Evolutionary conservation across 1,140 invertebrate genomes (phyloP).

Genomic region (Drosophila sp.): DNA sequence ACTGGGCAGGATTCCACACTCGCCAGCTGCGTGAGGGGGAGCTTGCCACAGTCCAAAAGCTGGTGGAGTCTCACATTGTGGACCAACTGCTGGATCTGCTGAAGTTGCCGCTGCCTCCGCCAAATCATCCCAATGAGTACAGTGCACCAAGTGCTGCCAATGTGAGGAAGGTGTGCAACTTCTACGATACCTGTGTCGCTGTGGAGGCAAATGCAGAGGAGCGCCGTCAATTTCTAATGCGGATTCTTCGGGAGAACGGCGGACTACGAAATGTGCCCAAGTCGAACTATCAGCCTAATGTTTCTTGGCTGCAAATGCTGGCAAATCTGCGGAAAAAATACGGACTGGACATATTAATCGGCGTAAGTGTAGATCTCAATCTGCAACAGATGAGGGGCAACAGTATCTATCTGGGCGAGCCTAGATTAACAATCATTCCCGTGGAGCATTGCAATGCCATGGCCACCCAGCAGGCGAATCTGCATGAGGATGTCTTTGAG

Average conservation of each 20-base stretch:
- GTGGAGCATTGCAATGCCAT: constrained; percentile 60
- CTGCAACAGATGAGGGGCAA: constrained; percentile 55
- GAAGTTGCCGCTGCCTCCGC: constrained; percentile 36
- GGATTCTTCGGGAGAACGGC: constrained; percentile 58
- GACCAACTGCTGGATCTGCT: constrained; percentile 57
- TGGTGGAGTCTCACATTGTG: constrained; percentile 47
- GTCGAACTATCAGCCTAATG: constrained; percentile 57
- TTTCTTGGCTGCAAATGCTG: constrained; percentile 63
- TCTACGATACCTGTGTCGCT: constrained; percentile 93
- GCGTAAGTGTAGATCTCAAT: constrained; percentile 66
- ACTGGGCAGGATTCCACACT: constrained; percentile 86
- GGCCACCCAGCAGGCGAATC: constrained; percentile 18
- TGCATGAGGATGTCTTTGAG: constrained; percentile 45
- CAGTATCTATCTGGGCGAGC: constrained; percentile 71
- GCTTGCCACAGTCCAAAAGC: constrained; percentile 52
- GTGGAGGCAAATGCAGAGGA: constrained; percentile 41
- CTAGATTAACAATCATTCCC: constrained; percentile 67
- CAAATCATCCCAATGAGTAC: constrained; percentile 44
- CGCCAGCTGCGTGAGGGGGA: constrained; percentile 43
- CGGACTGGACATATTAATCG: constrained; percentile 74
- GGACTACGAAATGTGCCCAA: constrained; percentile 58
- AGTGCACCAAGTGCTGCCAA: constrained; percentile 31
- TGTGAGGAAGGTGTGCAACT: constrained; percentile 89
- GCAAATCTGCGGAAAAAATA: constrained; percentile 58
- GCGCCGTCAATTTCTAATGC: constrained; percentile 53